phyloP scores from a whole-genome alignment of 2,113 vertebrate species.

The Oreochromis niloticus region DNA sequence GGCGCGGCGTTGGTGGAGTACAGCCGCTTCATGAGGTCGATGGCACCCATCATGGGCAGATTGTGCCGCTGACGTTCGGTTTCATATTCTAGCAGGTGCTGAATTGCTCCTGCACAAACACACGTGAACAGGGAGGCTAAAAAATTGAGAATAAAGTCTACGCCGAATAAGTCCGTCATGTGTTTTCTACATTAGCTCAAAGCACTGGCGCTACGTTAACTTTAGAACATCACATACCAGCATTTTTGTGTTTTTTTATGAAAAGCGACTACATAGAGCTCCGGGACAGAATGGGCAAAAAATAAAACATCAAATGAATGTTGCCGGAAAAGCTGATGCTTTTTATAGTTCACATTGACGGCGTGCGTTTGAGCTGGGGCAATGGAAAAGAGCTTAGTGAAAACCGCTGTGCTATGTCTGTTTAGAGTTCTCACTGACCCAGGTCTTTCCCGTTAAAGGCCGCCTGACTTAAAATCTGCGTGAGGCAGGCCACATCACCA shows the following conservation, averaged over 20 bases:
- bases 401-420: conserved; percentile 34
- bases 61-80: conserved; percentile 91
- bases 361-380: conserved; percentile 8
- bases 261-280: conserved; percentile 13
- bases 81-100: conserved; percentile 87
- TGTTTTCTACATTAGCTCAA: conserved; percentile 28
- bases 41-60: conserved; percentile 85
- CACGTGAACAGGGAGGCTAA: not conserved
- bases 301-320: conserved; percentile 41
- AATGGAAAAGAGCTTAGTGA: conserved; percentile 56
- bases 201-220: conserved; percentile 1
- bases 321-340: conserved; percentile 31
- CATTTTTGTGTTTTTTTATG: conserved; percentile 26
- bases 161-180: not conserved
- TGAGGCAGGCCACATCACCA: conserved; percentile 86
- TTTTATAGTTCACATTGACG: conserved; percentile 46
- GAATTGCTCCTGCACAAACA: conserved; percentile 80
- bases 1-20: conserved; percentile 84
- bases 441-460: conserved; percentile 91
- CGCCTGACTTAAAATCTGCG: conserved; percentile 82
- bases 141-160: not conserved
- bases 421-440: conserved; percentile 77
- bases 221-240: conserved; percentile 5
- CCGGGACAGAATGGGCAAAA: conserved; percentile 14
- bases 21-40: conserved; percentile 86